Evolutionary conservation across 2,888 invertebrate genomes (phyloP).

Genomic region (Synanthedon formicaeformis): DNA sequence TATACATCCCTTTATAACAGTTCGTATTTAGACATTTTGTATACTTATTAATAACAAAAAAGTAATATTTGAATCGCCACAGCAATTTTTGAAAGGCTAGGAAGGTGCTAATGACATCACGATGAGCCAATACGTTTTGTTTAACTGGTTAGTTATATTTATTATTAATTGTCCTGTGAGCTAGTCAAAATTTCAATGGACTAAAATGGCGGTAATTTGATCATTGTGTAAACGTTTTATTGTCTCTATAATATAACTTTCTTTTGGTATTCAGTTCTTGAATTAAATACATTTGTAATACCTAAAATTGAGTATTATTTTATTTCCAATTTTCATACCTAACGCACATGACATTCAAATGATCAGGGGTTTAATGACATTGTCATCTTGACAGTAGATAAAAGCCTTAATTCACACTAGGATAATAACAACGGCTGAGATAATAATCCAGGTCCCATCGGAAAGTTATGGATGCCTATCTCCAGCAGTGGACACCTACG

Average conservation of each 20-base stretch:
- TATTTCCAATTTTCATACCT: too few species aligned
- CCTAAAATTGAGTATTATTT: slow-evolving; percentile 11
- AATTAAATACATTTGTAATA: slow-evolving; percentile 69
- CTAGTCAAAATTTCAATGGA: slow-evolving; percentile 57
- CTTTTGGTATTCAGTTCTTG: slow-evolving; percentile 17
- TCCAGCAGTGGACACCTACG: too few species aligned
- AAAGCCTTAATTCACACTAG: too few species aligned
- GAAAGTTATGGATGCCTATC: too few species aligned
- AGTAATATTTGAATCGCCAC: slow-evolving; percentile 20
- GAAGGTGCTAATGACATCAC: slow-evolving; percentile 40
- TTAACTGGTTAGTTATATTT: slow-evolving; percentile 11
- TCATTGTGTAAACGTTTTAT: slow-evolving; percentile 27
- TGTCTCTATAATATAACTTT: slow-evolving; percentile 49
- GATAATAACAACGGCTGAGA: too few species aligned
- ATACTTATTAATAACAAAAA: slow-evolving; percentile 28
- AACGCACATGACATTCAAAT: too few species aligned
- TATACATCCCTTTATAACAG: slow-evolving; percentile 39
- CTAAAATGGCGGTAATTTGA: not conserved
- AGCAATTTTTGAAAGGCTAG: slow-evolving; percentile 13
- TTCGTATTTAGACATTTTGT: slow-evolving; percentile 54
- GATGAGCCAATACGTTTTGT: slow-evolving; percentile 10
- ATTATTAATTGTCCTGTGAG: slow-evolving; percentile 23
- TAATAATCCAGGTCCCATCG: too few species aligned
- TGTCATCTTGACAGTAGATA: too few species aligned
- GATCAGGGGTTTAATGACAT: too few species aligned